These are phyloP conservation scores for Rhabdomys pumilio DNA, from an alignment of 2,797 vertebrate species.

Conservation along the genomic window DNA sequence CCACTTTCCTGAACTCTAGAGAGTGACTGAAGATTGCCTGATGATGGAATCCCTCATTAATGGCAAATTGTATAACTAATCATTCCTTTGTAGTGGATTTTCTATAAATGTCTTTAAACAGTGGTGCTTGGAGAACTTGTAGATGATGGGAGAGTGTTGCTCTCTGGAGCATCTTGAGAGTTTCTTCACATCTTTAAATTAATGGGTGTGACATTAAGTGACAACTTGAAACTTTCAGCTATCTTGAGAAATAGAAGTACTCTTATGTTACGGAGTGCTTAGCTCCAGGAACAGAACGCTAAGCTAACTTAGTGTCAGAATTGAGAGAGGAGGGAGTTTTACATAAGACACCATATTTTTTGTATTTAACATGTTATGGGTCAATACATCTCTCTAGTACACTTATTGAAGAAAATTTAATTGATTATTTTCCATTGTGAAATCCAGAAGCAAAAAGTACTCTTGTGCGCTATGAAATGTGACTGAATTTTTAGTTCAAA, in stretches of 20 bases:
- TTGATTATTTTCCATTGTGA: neutral
- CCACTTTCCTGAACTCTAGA: neutral
- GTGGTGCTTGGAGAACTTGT: neutral
- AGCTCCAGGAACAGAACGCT: too few relatives aligned
- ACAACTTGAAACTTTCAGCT: neutral
- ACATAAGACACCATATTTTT: neutral
- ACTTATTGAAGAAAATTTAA: slow-evolving; percentile 32
- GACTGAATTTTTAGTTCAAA: neutral
- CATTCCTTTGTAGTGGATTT: neutral
- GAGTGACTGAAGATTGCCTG: neutral
- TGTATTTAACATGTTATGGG: neutral
- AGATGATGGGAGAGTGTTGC: neutral
- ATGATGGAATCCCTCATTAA: neutral
- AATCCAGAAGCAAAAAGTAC: neutral
- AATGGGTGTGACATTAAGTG: neutral
- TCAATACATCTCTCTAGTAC: neutral
- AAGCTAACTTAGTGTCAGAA: neutral
- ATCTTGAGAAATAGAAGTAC: neutral
- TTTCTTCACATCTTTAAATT: neutral
- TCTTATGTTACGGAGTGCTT: neutral
- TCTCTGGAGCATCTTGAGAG: neutral
- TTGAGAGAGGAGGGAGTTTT: neutral
- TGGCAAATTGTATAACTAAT: neutral
- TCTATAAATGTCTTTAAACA: neutral
- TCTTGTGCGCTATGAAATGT: neutral